A percentile compares a stretch with the other conserved stretches of the same genome.
phyloP scores from a whole-genome alignment of 2,797 vertebrate genomes.

The Tolypeutes matacus region DNA sequence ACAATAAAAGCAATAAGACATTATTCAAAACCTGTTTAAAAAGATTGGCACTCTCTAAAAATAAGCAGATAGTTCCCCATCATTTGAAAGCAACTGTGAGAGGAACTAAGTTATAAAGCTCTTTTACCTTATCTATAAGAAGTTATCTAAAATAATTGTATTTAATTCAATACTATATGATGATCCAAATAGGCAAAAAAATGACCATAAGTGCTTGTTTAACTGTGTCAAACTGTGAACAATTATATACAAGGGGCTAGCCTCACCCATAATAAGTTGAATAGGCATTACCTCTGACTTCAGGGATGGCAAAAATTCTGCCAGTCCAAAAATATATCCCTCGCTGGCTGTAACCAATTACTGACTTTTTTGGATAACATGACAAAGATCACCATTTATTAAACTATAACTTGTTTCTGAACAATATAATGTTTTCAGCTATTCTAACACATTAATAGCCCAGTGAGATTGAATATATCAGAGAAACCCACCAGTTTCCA shows the following conservation, averaged over 20 bases:
- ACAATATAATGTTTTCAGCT: not conserved
- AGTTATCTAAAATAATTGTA: conserved; percentile 3
- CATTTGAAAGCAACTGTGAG: not conserved
- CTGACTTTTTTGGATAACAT: not conserved
- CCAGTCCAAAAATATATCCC: not conserved
- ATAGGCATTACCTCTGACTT: not conserved
- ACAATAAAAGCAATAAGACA: not conserved
- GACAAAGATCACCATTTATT: conserved; percentile 20
- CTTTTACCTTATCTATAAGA: not conserved
- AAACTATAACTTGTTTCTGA: conserved; percentile 39
- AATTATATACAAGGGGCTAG: not conserved
- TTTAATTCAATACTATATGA: not conserved
- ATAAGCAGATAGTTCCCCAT: not conserved
- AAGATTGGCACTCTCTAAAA: not conserved
- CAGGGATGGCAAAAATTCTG: not conserved
- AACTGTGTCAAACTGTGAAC: not conserved
- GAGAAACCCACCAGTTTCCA: not conserved
- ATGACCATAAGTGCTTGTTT: conserved; percentile 5
- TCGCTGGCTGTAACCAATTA: not conserved
- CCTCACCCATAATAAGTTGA: not conserved
- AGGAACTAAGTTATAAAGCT: not conserved
- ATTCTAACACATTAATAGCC: not conserved
- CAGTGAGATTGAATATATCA: not conserved
- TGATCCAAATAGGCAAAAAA: not conserved
- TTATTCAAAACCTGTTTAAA: conserved; percentile 29